Evolutionary conservation across 2,888 invertebrate genomes (phyloP), one percentile per base, ranked within the genome.

Genomic region (Mimumesa dahlbomi): DNA sequence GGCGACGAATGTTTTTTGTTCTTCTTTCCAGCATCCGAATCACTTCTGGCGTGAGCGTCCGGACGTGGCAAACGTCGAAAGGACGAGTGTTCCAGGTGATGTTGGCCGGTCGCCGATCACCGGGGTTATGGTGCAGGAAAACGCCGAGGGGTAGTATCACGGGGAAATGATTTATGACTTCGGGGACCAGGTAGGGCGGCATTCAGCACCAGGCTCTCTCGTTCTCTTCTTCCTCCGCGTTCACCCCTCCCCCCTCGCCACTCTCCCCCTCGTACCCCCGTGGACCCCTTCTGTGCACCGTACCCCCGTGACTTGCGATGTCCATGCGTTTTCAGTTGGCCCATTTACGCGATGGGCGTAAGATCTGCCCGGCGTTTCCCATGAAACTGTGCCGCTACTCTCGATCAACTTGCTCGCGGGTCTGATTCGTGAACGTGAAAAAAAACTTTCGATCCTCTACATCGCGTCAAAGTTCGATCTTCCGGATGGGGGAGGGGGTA

Each of bases 111-210:
- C 82, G 84, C 65, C 83, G 85, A 79, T 81, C 82, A 74, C 69
- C 76, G 76, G 79, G 81, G 82, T 84, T 84, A 80, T 84, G 85
- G 73, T 81, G 80, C 69, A 72, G 82, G 79, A 70, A 81, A 81
- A 83, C 72, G 75, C 75, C 83, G 83, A 83, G 84, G 86, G 87
- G 84, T 84, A 81, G 79, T 77, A 77, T 75, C 73, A 70, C 82
- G 86, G 85, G 85, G 87, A 87, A 84, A 88, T 89, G 89, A 89
- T 89, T 89, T 87, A 89, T 89, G 87, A 87, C 82, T 76, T 77
- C 72, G 77, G 85, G 84, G 84, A 81, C 83, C 88, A 88, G 85
- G 87, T 87, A 88, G 85, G 84, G 86, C 84, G 84, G 77, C 82
- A 85, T 87, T 86, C 82, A 82, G 75, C 40, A 40, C 40, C 40